Conservation (phyloP, 2,888 invertebrate genomes). For the Halictus quadricinctus region DNA sequence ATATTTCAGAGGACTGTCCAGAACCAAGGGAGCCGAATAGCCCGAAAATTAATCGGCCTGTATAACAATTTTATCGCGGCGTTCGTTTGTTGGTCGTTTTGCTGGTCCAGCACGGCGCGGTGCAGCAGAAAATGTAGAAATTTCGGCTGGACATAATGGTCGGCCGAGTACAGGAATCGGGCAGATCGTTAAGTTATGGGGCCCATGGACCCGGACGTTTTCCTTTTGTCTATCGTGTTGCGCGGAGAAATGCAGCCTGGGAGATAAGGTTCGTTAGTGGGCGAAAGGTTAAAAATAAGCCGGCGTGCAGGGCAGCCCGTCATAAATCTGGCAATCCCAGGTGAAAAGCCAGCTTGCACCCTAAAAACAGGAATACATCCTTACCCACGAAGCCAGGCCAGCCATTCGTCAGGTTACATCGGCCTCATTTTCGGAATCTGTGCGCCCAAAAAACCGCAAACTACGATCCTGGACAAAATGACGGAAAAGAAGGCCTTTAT, state of each 20-base stretch:
- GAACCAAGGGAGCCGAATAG: constrained; percentile 1
- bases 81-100: constrained; percentile 67
- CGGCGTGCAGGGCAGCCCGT: constrained; percentile 76
- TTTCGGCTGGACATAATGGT: constrained; percentile 67
- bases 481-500: no score
- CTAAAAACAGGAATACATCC: constrained; percentile 68
- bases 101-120: constrained; percentile 18
- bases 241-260: constrained; percentile 74
- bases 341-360: constrained; percentile 70
- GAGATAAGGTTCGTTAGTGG: constrained; percentile 82
- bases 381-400: constrained; percentile 23
- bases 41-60: constrained; percentile 71
- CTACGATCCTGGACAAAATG: not conserved
- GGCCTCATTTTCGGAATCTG: not conserved
- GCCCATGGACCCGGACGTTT: constrained; percentile 65
- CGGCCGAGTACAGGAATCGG: constrained; percentile 64
- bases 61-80: constrained; percentile 78
- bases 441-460: not conserved
- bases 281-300: constrained; percentile 80
- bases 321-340: constrained; percentile 80
- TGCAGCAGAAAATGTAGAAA: constrained; percentile 58
- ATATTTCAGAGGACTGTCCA: constrained; percentile 12
- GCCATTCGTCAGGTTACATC: constrained; percentile 12
- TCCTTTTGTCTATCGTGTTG: constrained; percentile 72
- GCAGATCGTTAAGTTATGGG: constrained; percentile 71